These are phyloP conservation scores for Halictus rubicundus DNA, from an alignment of 1,140 invertebrate genomes.

Conservation along the genomic window DNA sequence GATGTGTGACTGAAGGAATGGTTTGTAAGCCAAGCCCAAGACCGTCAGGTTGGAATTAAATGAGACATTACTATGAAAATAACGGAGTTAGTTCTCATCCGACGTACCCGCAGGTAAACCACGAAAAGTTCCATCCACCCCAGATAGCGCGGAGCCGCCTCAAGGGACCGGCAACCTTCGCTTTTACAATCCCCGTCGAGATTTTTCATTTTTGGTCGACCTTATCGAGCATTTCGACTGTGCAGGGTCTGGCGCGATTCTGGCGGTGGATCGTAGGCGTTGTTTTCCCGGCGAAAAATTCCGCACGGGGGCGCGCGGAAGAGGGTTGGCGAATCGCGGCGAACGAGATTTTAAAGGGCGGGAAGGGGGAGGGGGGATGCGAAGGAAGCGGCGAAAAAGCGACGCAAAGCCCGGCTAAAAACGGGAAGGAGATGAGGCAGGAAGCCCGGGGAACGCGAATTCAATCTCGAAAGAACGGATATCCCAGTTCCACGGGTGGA, in stretches of 20 bases:
- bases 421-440: background rate
- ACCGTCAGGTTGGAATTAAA: no score
- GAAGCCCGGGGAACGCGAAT: slow-evolving; percentile 9
- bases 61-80: no score
- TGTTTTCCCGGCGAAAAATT: slow-evolving; percentile 29
- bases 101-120: no score
- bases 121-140: no score
- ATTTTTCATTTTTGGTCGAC: no score
- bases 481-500: slow-evolving; percentile 8
- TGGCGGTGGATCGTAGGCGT: background rate
- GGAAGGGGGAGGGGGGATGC: background rate
- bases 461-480: slow-evolving; percentile 42
- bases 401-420: slow-evolving; percentile 2
- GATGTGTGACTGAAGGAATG: no score
- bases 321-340: slow-evolving; percentile 1
- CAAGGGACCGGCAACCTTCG: no score
- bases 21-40: no score
- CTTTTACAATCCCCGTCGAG: no score
- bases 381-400: slow-evolving; percentile 10
- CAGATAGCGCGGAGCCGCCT: no score
- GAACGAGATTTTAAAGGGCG: slow-evolving; percentile 29
- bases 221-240: no score
- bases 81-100: no score
- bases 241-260: background rate
- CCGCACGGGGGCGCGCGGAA: background rate